Percentiles rank a stretch among this genome's conserved stretches.
phyloP scores from a whole-genome alignment of 1,140 invertebrate genomes.

The Drosophila triauraria region DNA sequence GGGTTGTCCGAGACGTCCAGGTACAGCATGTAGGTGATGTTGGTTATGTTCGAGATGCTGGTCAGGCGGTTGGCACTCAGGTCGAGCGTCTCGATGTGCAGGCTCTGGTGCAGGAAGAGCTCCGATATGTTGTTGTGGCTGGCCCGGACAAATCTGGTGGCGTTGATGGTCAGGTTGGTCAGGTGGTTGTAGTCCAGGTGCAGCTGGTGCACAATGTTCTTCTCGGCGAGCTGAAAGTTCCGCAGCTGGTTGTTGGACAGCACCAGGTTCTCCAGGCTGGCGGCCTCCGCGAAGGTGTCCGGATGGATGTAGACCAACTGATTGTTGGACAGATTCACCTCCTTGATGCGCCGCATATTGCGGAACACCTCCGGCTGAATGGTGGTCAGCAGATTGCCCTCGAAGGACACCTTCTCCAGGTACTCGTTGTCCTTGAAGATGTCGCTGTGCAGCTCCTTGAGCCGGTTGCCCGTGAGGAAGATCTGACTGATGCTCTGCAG shows the following conservation, averaged over 20 bases:
- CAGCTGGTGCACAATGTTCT: slow-evolving; percentile 72
- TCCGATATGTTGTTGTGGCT: slow-evolving; percentile 71
- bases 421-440: slow-evolving; percentile 77
- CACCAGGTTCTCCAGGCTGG: slow-evolving; percentile 68
- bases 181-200: slow-evolving; percentile 74
- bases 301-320: slow-evolving; percentile 65
- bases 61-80: slow-evolving; percentile 62
- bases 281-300: slow-evolving; percentile 71
- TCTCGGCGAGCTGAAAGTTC: slow-evolving; percentile 66
- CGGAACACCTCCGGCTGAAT: slow-evolving; percentile 76
- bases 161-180: slow-evolving; percentile 72
- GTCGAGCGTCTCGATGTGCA: slow-evolving; percentile 68
- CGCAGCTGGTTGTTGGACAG: slow-evolving; percentile 61
- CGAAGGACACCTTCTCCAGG: slow-evolving; percentile 67
- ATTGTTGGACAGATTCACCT: slow-evolving; percentile 76
- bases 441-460: slow-evolving; percentile 66
- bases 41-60: slow-evolving; percentile 71
- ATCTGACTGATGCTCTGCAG: slow-evolving; percentile 68
- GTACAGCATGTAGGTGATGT: slow-evolving; percentile 58
- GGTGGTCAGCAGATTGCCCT: slow-evolving; percentile 65
- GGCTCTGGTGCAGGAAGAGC: slow-evolving; percentile 56
- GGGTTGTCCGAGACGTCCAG: slow-evolving; percentile 77
- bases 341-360: slow-evolving; percentile 67
- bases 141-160: slow-evolving; percentile 70
- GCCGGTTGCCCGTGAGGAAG: slow-evolving; percentile 61